phyloP scores from a whole-genome alignment of 1,140 invertebrate species.

The Lineus longissimus region DNA sequence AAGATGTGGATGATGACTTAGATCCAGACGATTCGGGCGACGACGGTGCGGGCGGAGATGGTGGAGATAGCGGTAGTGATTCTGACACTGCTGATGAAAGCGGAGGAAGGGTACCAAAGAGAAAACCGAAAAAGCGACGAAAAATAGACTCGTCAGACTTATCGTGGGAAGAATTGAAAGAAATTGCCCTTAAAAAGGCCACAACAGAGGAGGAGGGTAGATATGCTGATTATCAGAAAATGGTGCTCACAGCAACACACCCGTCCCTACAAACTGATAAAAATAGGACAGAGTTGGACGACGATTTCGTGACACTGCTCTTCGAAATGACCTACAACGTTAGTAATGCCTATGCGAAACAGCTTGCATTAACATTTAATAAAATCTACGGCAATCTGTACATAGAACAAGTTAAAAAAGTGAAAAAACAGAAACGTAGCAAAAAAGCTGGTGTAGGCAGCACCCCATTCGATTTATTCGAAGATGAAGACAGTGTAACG shows the following conservation, averaged over 20 bases:
- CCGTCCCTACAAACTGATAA: constrained; percentile 5
- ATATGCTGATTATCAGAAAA: constrained; percentile 5
- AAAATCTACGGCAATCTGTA: constrained; percentile 6
- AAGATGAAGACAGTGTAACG: constrained; percentile 7
- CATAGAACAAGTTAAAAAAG: constrained; percentile 5
- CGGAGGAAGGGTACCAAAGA: not conserved
- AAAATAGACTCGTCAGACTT: not conserved
- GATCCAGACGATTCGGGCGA: not conserved
- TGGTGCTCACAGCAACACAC: constrained; percentile 1
- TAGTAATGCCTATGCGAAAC: constrained; percentile 3
- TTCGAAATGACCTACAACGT: constrained; percentile 6
- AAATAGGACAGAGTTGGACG: constrained; percentile 1
- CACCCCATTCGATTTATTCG: not conserved
- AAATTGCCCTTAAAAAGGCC: not conserved
- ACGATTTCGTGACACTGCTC: not conserved
- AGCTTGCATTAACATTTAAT: not conserved
- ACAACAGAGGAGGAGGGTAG: constrained; percentile 6
- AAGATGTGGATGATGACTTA: not conserved
- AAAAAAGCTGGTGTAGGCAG: constrained; percentile 2
- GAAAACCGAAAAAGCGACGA: not conserved
- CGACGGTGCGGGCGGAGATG: not conserved
- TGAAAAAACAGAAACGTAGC: constrained; percentile 4
- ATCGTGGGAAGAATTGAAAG: not conserved
- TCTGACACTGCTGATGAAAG: not conserved
- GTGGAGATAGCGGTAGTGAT: not conserved